These are phyloP conservation scores for Nasonia oneida DNA, from an alignment of 2,888 invertebrate genomes.

Conservation along the genomic window DNA sequence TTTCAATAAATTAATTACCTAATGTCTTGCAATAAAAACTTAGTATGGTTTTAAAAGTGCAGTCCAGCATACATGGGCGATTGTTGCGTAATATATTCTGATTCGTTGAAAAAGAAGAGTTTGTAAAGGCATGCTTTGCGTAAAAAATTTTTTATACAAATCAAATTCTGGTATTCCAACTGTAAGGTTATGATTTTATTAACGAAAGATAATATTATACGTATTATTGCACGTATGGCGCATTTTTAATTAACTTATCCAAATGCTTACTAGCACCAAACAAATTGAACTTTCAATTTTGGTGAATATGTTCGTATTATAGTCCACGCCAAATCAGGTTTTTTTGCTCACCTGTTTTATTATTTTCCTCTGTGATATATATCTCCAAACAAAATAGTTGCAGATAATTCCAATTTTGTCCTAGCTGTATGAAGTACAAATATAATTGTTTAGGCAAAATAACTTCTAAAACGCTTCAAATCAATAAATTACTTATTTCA, in stretches of 20 bases:
- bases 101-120: constrained; percentile 28
- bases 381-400: constrained; percentile 47
- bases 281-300: constrained; percentile 48
- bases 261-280: constrained; percentile 9
- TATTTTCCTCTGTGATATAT: constrained; percentile 24
- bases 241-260: not conserved
- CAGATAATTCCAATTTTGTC: constrained; percentile 25
- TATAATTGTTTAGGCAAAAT: no score
- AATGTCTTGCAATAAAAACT: no score
- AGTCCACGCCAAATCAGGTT: constrained; percentile 44
- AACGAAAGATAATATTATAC: no score
- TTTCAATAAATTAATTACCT: no score
- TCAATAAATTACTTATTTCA: no score
- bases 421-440: constrained; percentile 17
- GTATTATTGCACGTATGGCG: no score
- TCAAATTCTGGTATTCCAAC: constrained; percentile 50
- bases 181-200: not conserved
- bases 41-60: constrained; percentile 37
- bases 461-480: no score
- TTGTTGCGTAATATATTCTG: constrained; percentile 11
- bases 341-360: constrained; percentile 23
- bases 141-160: constrained; percentile 37
- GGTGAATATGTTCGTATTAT: constrained; percentile 32
- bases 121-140: constrained; percentile 47
- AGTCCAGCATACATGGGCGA: constrained; percentile 46